These are phyloP conservation scores for Athalia circularis DNA, from an alignment of 2,888 invertebrate genomes.

Conservation along the genomic window DNA sequence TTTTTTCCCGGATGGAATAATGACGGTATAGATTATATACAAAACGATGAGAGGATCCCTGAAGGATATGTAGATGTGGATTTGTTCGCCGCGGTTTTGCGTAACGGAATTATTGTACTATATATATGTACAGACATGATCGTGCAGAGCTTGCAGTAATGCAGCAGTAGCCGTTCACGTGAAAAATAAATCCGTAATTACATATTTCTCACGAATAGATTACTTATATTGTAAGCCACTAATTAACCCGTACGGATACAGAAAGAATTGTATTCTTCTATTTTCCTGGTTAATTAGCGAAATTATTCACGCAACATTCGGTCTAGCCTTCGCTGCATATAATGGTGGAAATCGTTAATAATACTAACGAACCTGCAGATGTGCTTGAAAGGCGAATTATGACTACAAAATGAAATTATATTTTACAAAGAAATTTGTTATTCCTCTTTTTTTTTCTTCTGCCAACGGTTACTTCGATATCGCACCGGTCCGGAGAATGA, in stretches of 20 bases:
- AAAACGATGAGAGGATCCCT: background rate
- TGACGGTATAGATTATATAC: no score
- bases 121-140: background rate
- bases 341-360: no score
- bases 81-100: constrained; percentile 9
- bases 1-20: background rate
- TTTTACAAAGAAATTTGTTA: no score
- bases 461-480: no score
- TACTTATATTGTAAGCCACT: background rate
- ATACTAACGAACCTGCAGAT: no score
- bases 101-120: constrained; percentile 15
- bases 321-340: background rate
- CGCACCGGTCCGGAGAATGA: no score
- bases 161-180: background rate
- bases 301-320: background rate
- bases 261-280: background rate
- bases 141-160: background rate
- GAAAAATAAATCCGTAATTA: constrained; percentile 19
- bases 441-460: no score
- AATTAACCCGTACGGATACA: constrained; percentile 16
- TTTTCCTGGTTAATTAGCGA: constrained; percentile 22
- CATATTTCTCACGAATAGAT: constrained; percentile 35
- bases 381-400: no score
- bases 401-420: no score
- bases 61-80: background rate